These are phyloP conservation scores for Characodon lateralis DNA, from an alignment of 2,797 vertebrate genomes.

Conservation along the genomic window DNA sequence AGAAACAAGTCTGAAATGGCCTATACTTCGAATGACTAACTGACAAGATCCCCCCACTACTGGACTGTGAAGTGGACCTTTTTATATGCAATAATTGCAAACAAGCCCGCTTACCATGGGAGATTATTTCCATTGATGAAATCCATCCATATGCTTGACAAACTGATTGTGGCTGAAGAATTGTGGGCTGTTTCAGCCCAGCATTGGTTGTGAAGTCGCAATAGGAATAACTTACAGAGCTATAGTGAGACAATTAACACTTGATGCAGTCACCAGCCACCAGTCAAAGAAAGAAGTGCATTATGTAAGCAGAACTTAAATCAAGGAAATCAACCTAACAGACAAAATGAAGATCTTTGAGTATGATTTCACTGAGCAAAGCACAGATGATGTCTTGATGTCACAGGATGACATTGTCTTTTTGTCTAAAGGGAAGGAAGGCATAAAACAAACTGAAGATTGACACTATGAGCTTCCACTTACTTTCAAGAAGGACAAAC, in stretches of 20 bases:
- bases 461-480: no score
- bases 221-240: slow-evolving; percentile 42
- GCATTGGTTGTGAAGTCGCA: slow-evolving; percentile 1
- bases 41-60: slow-evolving; percentile 26
- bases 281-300: slow-evolving; percentile 25
- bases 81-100: slow-evolving; percentile 27
- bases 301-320: slow-evolving; percentile 24
- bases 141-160: slow-evolving; percentile 27
- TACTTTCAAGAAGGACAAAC: no score
- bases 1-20: slow-evolving; percentile 28
- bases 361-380: slow-evolving; percentile 29
- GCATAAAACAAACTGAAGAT: background rate
- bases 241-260: slow-evolving; percentile 33
- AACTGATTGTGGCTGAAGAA: slow-evolving; percentile 36
- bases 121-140: slow-evolving; percentile 30
- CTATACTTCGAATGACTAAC: slow-evolving; percentile 36
- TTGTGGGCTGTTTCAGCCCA: slow-evolving; percentile 8
- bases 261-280: slow-evolving; percentile 10
- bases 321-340: slow-evolving; percentile 30
- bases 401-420: slow-evolving; percentile 42
- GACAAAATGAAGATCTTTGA: slow-evolving; percentile 38
- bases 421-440: slow-evolving; percentile 11
- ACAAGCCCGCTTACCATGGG: slow-evolving; percentile 33
- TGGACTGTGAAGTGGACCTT: slow-evolving; percentile 29
- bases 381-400: slow-evolving; percentile 19